Percentiles rank a stretch among this genome's conserved stretches.
These are phyloP conservation scores for Ochlodes sylvanus DNA, from an alignment of 2,888 invertebrate species.

Conservation along the genomic window DNA sequence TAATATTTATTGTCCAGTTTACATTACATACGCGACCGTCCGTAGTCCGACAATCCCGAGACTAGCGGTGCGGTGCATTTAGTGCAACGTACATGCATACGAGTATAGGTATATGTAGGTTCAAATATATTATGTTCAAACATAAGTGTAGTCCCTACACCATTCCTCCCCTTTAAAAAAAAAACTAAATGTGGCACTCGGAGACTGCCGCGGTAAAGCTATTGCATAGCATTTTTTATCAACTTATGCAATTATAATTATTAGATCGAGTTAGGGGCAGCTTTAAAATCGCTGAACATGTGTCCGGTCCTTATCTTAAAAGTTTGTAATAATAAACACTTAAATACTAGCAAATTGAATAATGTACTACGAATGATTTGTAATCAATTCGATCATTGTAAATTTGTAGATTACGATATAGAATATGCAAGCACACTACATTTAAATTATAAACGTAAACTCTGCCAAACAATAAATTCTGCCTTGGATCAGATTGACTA, in stretches of 20 bases:
- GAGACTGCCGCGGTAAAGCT: no score
- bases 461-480: background rate
- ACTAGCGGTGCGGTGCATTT: no score
- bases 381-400: constrained; percentile 14
- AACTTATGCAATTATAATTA: background rate
- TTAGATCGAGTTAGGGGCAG: background rate
- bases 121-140: no score
- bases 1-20: no score
- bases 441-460: background rate
- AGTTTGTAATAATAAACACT: constrained; percentile 1
- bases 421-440: background rate
- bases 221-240: no score
- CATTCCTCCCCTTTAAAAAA: no score
- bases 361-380: background rate
- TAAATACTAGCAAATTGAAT: constrained; percentile 6
- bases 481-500: constrained; percentile 3
- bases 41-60: no score
- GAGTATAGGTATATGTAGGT: no score
- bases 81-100: no score
- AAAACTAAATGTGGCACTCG: no score
- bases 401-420: constrained; percentile 7
- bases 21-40: no score
- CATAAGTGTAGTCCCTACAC: no score
- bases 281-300: background rate
- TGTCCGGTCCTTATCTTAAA: constrained; percentile 14